phyloP scores from a whole-genome alignment of 2,113 vertebrate genomes.

The Cyprinodon variegatus region DNA sequence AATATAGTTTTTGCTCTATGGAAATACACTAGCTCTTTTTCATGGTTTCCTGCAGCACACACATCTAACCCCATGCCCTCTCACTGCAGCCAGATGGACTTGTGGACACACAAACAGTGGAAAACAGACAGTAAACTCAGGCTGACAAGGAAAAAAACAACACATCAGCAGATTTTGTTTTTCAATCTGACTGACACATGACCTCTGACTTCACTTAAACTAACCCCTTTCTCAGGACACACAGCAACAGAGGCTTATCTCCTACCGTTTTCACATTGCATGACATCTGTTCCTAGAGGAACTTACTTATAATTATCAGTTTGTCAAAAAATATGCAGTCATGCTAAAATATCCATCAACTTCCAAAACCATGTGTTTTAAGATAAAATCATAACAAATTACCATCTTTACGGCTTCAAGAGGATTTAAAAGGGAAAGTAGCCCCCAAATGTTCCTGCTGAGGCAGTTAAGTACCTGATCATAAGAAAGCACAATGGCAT shows the following conservation, averaged over 20 bases:
- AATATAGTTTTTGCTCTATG: conserved; percentile 64
- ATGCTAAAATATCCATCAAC: background rate
- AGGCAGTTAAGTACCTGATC: background rate
- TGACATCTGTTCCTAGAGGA: conserved; percentile 31
- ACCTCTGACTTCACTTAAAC: conserved; percentile 40
- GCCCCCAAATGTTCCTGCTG: background rate
- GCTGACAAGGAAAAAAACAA: conserved; percentile 26
- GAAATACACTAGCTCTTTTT: conserved; percentile 56
- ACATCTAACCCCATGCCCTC: conserved; percentile 28
- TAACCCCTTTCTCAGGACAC: conserved; percentile 14
- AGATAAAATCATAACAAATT: background rate
- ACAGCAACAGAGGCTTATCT: conserved; percentile 3
- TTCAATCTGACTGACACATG: conserved; percentile 5
- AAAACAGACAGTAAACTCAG: conserved; percentile 21
- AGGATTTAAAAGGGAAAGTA: background rate
- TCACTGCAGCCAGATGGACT: conserved; percentile 59
- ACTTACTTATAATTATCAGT: background rate
- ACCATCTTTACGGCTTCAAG: background rate
- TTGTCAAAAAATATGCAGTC: conserved; percentile 27
- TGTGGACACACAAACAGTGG: conserved; percentile 25
- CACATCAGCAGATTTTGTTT: conserved; percentile 19
- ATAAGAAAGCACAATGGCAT: background rate
- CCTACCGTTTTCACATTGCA: conserved; percentile 6
- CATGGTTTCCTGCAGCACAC: conserved; percentile 30
- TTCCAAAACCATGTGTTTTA: background rate